These are phyloP conservation scores for Adelges cooleyi DNA, from an alignment of 1,140 invertebrate genomes.

Conservation along the genomic window DNA sequence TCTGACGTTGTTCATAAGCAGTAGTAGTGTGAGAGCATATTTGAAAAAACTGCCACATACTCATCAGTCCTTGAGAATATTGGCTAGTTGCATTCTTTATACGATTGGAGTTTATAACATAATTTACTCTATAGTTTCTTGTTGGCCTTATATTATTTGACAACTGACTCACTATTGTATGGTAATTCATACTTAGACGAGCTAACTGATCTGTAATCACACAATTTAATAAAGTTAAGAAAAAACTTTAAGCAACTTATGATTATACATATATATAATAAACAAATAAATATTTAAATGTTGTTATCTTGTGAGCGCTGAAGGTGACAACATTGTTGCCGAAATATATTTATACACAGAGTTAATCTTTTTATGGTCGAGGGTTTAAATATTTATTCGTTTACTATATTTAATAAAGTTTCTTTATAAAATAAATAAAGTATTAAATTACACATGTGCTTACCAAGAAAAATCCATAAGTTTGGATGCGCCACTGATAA, in stretches of 20 bases:
- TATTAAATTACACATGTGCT: background rate
- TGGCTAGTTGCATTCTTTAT: background rate
- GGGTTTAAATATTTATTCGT: too few species aligned
- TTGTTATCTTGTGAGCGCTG: background rate
- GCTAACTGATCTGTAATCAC: background rate
- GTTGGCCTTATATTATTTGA: background rate
- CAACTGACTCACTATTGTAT: background rate
- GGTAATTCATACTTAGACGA: background rate
- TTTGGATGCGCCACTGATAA: background rate
- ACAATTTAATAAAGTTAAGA: too few species aligned
- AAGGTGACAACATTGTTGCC: background rate
- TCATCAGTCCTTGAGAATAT: background rate
- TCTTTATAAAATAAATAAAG: background rate
- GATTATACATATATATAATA: too few species aligned
- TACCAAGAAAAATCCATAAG: background rate
- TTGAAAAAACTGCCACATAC: background rate
- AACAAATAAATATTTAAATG: too few species aligned
- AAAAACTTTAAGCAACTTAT: too few species aligned
- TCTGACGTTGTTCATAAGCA: background rate
- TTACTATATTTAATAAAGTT: too few species aligned
- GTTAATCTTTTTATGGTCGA: too few species aligned
- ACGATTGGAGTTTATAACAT: background rate
- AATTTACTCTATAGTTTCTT: background rate
- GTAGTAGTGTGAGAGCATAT: background rate
- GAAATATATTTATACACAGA: background rate